Base-by-base conservation (phyloP, 2,888 invertebrate species). In the Esperia sulphurella region DNA sequence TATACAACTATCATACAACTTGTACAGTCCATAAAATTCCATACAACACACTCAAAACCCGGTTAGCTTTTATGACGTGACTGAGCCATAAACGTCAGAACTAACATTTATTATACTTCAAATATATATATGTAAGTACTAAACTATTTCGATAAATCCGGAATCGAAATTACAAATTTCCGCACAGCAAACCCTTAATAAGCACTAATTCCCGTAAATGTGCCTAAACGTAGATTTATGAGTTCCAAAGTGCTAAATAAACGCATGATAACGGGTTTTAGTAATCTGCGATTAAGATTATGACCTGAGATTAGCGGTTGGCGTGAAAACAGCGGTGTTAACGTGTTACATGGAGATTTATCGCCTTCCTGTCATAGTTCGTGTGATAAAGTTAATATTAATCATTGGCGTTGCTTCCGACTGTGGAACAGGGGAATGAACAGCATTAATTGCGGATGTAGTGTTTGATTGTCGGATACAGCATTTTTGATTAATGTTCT, bases 161-260 rank as follows among this genome's bases (percentile, higher is more conserved):
- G 21, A n/a, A 3, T 21, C 1, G 35, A 35, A n/a, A 39, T 39
- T 39, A 39, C 14, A 39, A 39, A 8, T 21, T 21, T 21, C 21
- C 21, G 14, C 39, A 14, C 14, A 39, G 4, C 40, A 40, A 3
- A 29, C 1, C 14, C 9, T 14, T 31, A 33, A 43, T 43, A 8
- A 14, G 9, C 9, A 6, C 33, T 48, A 43, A 43, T 37, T 29
- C 35, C 9, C 29, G 14, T 47, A 45, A 48, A 42, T 43, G 28
- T 12, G 41, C 44, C 35, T 45, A 39, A 51, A 8, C 21, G 31
- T 45, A 38, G 41, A 52, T 52, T 50, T 48, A 52, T 42, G 49
- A 43, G 48, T 33, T 48, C 30, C 39, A 38, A 46, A 52, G 39
- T 48, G 52, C 42, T 28, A 43, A 43, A 45, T 47, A 46, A 46